Conservation (phyloP, 1,140 invertebrate genomes). For the Drosophila orena region DNA sequence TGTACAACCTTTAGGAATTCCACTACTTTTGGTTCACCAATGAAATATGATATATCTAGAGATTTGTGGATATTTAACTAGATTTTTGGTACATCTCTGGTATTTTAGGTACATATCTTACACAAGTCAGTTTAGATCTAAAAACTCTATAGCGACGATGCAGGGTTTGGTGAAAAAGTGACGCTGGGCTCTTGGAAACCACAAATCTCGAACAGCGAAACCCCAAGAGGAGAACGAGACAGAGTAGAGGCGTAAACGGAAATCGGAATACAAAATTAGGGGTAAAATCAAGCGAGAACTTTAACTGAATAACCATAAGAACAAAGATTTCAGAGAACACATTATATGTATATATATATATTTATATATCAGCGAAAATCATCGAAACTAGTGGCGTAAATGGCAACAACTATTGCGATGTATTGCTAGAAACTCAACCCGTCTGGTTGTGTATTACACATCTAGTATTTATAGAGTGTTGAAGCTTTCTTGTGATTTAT, state of each 20-base stretch:
- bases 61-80: neutral
- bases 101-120: neutral
- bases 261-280: constrained; percentile 30
- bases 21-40: no score
- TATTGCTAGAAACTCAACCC: constrained; percentile 23
- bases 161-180: constrained; percentile 30
- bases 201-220: constrained; percentile 22
- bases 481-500: constrained; percentile 33
- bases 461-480: constrained; percentile 25
- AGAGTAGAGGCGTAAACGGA: constrained; percentile 36
- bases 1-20: neutral
- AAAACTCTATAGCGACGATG: constrained; percentile 32
- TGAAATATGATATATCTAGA: neutral
- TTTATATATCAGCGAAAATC: constrained; percentile 48
- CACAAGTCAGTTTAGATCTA: neutral
- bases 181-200: constrained; percentile 64
- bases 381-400: constrained; percentile 41
- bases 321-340: constrained; percentile 42
- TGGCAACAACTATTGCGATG: constrained; percentile 27
- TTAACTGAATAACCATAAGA: constrained; percentile 42
- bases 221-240: constrained; percentile 29
- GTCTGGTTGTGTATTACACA: constrained; percentile 11
- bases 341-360: constrained; percentile 46
- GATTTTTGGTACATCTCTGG: neutral
- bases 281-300: constrained; percentile 29